Base-by-base conservation (phyloP, 2,797 vertebrate genomes). In the Huso huso region DNA sequence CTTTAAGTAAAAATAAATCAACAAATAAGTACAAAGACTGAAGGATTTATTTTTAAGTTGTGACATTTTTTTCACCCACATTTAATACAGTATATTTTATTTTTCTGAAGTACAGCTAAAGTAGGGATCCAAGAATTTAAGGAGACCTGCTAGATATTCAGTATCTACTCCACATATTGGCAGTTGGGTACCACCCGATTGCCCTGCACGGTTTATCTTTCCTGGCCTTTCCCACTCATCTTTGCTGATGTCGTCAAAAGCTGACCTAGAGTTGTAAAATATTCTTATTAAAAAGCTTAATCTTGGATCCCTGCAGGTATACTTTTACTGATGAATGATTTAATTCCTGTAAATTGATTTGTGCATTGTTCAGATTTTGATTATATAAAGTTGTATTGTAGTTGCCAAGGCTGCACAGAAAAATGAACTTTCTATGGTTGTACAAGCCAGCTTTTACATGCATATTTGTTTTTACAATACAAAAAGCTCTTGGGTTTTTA, bases 391-490 rank as follows among this genome's bases (percentile, higher is more conserved):
- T 69, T 85, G 85, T 89, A 88, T 87, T 65, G 62, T 37, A 89
- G 85, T 87, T 88, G 86, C 86, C 87, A 86, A 84, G 86, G 86
- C 89, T 90, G 88, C 88, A 88, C 86, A 90, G 10, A 83, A 37
- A 37, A 37, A 64, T 51, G 18, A 49, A 58, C 59, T 61, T 48
- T 63, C 23, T 50, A 64, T 64, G 66, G 65, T 65, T 64, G 69
- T 62, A 71, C 49, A 51, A 37, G 37, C 3, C 66, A 61, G 58
- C 57, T 68, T 71, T 68, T 68, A 60, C 12, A 15, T 50, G 13
- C 59, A 51, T 60, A 23, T 49, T 48, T 65, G 50, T 68, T 61
- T 68, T 6, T 66, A 7, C 18, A 10, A 50, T 10, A 64, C 53
- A 57, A 52, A 48, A 18, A 18, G 18, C 18, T 18, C 18, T 18